Evolutionary conservation across 2,888 invertebrate genomes (phyloP), one percentile per base, ranked within the genome.

Genomic region (Halocaridina rubra): DNA sequence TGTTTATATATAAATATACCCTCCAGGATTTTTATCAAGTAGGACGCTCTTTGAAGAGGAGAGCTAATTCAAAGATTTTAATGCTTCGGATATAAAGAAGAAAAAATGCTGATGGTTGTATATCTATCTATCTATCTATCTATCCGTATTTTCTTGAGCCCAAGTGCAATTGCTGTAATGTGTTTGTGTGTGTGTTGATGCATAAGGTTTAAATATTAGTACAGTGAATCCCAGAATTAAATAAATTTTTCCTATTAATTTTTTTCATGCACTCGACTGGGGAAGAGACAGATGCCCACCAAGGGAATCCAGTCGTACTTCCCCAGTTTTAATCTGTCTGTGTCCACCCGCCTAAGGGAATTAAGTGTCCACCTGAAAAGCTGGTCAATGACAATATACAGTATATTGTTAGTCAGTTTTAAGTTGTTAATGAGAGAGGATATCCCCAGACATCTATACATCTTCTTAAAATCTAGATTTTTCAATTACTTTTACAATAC

Each of bases 111-210:
- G 72, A 78, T 78, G 76, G 78, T 84, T 84, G 82, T 84, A 84
- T 84, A 69, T 78, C 74, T n/a, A n/a, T n/a, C n/a, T n/a, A n/a
- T n/a, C n/a, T n/a, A n/a, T n/a, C n/a, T n/a, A n/a, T n/a, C n/a
- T n/a, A n/a, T n/a, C n/a, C 72, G 71, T 84, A 77, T 72, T 76
- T 84, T 59, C 78, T 78, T 69, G 78, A 78, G 82, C 82, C 82
- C 82, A 84, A 84, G 82, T 84, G 82, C 82, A 84, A 84, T 84
- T 84, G 82, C 78, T 77, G 82, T 78, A 84, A 61, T 78, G 61
- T 59, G 71, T 77, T 39, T 67, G 53, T 67, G 57, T 29, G 39
- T 72, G 74, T 75, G 75, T 76, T 67, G 19, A 64, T 59, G 77
- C 19, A 32, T 61, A 61, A 72, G 77, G 82, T 78, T 84, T 84